Percentiles rank a stretch among this genome's conserved stretches.
Conservation (phyloP, 30 jellyfish, hydroid and myxozoan species). For the Hydractinia echinata region DNA sequence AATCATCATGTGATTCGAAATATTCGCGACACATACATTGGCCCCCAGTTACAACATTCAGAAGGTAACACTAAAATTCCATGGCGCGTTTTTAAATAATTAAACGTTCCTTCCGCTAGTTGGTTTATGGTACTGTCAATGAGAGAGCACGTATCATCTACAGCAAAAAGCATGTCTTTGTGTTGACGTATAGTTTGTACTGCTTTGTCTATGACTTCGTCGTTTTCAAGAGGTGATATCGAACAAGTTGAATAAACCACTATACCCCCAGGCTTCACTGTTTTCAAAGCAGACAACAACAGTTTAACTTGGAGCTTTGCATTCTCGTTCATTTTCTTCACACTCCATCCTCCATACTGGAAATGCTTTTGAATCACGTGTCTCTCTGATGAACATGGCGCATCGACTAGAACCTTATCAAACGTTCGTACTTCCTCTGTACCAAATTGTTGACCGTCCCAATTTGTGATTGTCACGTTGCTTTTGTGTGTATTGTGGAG, state of each 20-base stretch:
- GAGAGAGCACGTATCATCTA: not conserved
- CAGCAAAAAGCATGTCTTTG: not conserved
- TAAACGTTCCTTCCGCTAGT: conserved; percentile 18
- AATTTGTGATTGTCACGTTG: conserved; percentile 30
- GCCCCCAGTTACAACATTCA: conserved; percentile 59
- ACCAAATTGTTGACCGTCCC: conserved; percentile 48
- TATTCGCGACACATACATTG: conserved; percentile 38
- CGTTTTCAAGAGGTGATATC: conserved; percentile 62
- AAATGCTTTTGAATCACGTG: conserved; percentile 61
- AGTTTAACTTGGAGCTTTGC: conserved; percentile 54
- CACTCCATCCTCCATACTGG: conserved; percentile 67
- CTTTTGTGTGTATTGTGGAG: not conserved
- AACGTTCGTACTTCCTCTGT: conserved; percentile 28
- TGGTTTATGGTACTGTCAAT: not conserved
- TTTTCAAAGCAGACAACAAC: conserved; percentile 49
- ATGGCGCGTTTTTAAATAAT: not conserved
- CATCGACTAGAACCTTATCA: conserved; percentile 66
- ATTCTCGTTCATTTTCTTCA: conserved; percentile 40
- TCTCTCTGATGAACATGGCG: conserved; percentile 79
- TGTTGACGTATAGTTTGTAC: not conserved
- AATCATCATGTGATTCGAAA: not conserved
- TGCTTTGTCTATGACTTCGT: conserved; percentile 39
- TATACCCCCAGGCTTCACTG: conserved; percentile 57
- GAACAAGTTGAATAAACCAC: conserved; percentile 81
- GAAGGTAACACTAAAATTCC: conserved; percentile 58